phyloP scores from a whole-genome alignment of 64 coral and sea anemone genomes.

The Anthopleura sola region DNA sequence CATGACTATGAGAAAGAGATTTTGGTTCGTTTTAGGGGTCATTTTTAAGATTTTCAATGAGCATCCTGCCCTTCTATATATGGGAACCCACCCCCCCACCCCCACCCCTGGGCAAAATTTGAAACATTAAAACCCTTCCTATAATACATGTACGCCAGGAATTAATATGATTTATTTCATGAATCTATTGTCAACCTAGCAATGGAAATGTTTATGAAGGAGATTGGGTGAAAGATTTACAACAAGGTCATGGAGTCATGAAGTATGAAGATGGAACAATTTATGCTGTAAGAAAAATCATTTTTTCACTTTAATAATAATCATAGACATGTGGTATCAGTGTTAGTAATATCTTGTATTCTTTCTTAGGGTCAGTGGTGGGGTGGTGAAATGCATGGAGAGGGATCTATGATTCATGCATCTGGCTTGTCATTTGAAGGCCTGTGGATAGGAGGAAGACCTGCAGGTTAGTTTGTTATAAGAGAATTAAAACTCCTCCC shows the following conservation, averaged over 20 bases:
- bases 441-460: constrained; percentile 86
- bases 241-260: constrained; percentile 93
- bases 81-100: too few species aligned
- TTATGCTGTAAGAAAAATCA: constrained; percentile 67
- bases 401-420: constrained; percentile 83
- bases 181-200: too few species aligned
- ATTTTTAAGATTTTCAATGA: too few species aligned
- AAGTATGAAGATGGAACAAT: constrained; percentile 93
- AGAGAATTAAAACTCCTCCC: background rate
- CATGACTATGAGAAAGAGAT: too few species aligned
- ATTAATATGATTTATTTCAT: too few species aligned
- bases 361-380: constrained; percentile 89
- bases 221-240: constrained; percentile 85
- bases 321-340: background rate
- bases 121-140: too few species aligned
- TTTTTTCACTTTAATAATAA: background rate
- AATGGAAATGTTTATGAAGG: constrained; percentile 96
- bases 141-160: too few species aligned
- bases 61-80: too few species aligned
- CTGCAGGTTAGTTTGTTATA: constrained; percentile 44
- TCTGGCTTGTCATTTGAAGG: constrained; percentile 92
- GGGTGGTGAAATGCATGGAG: constrained; percentile 83
- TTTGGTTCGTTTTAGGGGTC: too few species aligned
- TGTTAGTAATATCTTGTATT: background rate
- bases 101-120: too few species aligned